These are phyloP conservation scores for Botia kubotai DNA, from an alignment of 2,797 vertebrate genomes.

Conservation along the genomic window DNA sequence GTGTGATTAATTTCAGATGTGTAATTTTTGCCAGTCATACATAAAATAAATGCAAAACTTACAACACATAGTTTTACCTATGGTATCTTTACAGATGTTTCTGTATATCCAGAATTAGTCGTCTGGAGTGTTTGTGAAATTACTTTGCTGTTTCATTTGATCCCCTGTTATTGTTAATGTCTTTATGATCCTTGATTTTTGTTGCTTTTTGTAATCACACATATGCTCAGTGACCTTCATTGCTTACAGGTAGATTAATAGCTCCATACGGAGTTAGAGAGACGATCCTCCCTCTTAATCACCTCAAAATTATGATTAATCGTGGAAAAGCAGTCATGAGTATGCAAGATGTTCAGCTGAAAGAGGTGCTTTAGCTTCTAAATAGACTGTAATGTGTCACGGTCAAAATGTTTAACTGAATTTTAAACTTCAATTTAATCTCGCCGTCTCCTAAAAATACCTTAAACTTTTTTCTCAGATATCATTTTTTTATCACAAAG, in stretches of 20 bases:
- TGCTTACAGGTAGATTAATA: conserved; percentile 80
- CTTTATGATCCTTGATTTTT: conserved; percentile 29
- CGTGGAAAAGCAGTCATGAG: conserved; percentile 68
- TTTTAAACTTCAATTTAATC: not conserved
- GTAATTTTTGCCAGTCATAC: no score
- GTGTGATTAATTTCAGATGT: no score
- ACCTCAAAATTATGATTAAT: conserved; percentile 82
- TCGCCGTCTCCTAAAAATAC: no score
- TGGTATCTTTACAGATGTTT: not conserved
- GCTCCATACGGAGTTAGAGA: conserved; percentile 65
- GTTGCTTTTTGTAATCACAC: conserved; percentile 63
- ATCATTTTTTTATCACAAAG: no score
- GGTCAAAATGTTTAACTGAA: not conserved
- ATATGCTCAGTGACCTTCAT: conserved; percentile 79
- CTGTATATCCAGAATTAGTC: not conserved
- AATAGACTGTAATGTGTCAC: not conserved
- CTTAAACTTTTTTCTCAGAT: no score
- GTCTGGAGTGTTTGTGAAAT: conserved; percentile 9
- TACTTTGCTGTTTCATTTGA: no score
- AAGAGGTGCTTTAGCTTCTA: conserved; percentile 7
- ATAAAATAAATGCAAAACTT: no score
- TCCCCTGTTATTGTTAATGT: conserved; percentile 18
- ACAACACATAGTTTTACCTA: no score
- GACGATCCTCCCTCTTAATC: conserved; percentile 80
- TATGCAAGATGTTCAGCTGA: conserved; percentile 71